These are phyloP conservation scores for Diaprepes abbreviatus DNA, from an alignment of 2,888 invertebrate genomes.

Conservation along the genomic window DNA sequence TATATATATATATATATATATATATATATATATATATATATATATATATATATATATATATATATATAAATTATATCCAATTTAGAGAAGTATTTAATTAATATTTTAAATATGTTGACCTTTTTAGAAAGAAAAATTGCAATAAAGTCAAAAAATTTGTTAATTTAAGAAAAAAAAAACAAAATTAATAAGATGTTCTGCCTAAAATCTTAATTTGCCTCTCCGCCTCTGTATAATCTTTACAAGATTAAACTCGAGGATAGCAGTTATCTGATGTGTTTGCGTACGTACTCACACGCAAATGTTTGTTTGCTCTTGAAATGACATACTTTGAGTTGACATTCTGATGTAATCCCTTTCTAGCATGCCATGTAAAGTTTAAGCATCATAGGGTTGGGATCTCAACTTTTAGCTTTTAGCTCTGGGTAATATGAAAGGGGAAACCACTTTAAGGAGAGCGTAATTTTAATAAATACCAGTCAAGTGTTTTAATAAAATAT, in stretches of 20 bases:
- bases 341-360: constrained; percentile 5
- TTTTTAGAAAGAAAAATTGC: too few species aligned
- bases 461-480: neutral
- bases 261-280: constrained; percentile 9
- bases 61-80: too few species aligned
- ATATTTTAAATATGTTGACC: too few species aligned
- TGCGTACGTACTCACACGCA: constrained; percentile 12
- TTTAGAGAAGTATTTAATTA: too few species aligned
- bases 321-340: constrained; percentile 19
- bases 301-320: constrained; percentile 17
- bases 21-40: too few species aligned
- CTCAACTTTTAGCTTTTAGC: neutral
- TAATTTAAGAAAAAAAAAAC: too few species aligned
- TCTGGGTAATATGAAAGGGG: neutral
- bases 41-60: too few species aligned
- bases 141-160: too few species aligned
- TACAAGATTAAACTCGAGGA: neutral
- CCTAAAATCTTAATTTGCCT: too few species aligned
- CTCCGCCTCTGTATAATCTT: neutral
- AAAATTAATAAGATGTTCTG: too few species aligned
- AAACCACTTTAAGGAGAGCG: neutral
- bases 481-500: too few species aligned
- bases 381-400: neutral
- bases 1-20: too few species aligned
- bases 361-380: neutral